Evolutionary conservation across 2,797 vertebrate species (phyloP), one percentile per base, ranked within the genome.

Genomic region (Kryptolebias ocellatus): DNA sequence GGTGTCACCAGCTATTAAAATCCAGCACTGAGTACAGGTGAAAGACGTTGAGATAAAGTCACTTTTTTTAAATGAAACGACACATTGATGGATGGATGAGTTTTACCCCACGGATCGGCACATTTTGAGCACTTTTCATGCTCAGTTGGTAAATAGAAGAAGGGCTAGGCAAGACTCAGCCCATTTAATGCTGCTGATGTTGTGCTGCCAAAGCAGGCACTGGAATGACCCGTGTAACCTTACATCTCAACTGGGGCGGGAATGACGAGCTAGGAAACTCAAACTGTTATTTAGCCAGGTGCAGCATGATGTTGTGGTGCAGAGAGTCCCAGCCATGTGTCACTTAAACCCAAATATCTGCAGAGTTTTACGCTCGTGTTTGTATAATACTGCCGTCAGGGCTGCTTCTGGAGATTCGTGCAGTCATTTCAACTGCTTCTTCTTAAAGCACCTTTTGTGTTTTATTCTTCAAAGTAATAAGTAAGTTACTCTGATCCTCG

Each of bases 61-160:
- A 46, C 74, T 65, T 27, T 42, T 66, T 64, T 66, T 67, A 71
- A 61, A 83, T 67, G 67, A 70, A 64, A 37, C 20, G 66, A 64
- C 72, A 67, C 52, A 31, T 65, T 79, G 83, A 86, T 72, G 61
- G 89, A 92, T 92, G 88, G 81, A 83, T 87, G 65, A 67, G 54
- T 61, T 53, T 42, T 42, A 28, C 69, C 66, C 50, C 24, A 67
- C 11, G 68, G 64, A 81, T 83, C 80, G 75, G 28, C 67, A 72
- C 60, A 74, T 86, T 89, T 90, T 93, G 87, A 88, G 87, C 84
- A 83, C 83, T 90, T 93, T 93, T 90, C 80, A 91, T 87, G 53
- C 83, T 69, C 64, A 61, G 49, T 75, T 87, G 84, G 90, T 90
- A 86, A 90, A 92, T 85, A 84, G 83, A 81, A 79, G 47, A 72